Evolutionary conservation across 2,113 vertebrate genomes (phyloP).

Genomic region (Petromus typicus): DNA sequence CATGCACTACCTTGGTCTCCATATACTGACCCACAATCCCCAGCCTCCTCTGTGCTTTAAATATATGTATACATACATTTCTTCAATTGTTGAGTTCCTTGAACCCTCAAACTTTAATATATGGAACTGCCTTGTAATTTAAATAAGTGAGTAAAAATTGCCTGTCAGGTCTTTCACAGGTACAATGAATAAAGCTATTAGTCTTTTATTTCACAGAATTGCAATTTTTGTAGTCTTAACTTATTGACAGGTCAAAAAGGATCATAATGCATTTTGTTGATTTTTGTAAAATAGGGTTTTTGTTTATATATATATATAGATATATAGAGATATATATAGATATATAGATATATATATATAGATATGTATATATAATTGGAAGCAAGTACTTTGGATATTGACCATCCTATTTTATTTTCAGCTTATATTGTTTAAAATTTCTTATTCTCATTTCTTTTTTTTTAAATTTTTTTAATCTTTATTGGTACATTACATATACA

Average conservation of each 20-base stretch:
- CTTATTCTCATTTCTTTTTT: too few species aligned
- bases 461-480: too few species aligned
- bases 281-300: neutral
- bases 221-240: neutral
- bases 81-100: neutral
- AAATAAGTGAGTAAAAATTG: neutral
- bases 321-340: too few species aligned
- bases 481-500: too few species aligned
- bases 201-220: slow-evolving; percentile 14
- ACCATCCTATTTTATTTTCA: too few species aligned
- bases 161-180: neutral
- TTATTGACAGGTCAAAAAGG: slow-evolving; percentile 22
- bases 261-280: neutral
- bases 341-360: too few species aligned
- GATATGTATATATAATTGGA: slow-evolving; percentile 11
- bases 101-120: neutral
- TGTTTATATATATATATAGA: too few species aligned
- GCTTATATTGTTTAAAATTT: too few species aligned
- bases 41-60: neutral
- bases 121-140: accelerated
- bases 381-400: neutral
- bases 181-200: neutral
- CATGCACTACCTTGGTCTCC: too few species aligned
- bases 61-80: neutral
- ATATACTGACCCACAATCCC: too few species aligned